Evolutionary conservation across 2,113 vertebrate species (phyloP), one percentile per base, ranked within the genome.

Genomic region (Synchiropus splendidus): DNA sequence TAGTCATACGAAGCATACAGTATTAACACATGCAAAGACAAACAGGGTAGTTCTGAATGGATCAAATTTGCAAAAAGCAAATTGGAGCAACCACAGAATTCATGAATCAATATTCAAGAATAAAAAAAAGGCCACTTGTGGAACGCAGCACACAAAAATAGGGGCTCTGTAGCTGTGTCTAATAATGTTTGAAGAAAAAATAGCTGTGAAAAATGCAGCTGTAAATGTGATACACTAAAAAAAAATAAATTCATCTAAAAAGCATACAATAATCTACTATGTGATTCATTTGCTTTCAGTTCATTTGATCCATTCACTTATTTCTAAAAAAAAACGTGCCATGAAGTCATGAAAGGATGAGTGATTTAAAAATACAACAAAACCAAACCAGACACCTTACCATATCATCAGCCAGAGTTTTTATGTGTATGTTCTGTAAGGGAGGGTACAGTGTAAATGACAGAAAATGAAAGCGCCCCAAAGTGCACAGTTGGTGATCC

Each of bases 371-470:
- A 62, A 62, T 15, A 57, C 52, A 72, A 65, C 16, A 10, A 60
- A 48, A 56, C 72, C 67, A 83, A 80, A 81, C 64, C 58, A 18
- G 63, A 82, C 83, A 85, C 86, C 94, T 98, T 98, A 98, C 93
- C 94, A 98, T 86, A 83, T 98, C 94, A 85, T 97, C 93, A 85
- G 94, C 93, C 93, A 98, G 90, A 87, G 94, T 96, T 97, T 97
- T 98, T 82, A 97, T 97, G 80, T 97, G 90, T 88, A 97, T 92
- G 83, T 97, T 98, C 93, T 97, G 95, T 88, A 87, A 83, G 87
- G 79, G 83, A 90, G 86, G 84, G 83, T 62, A 81, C 57, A 81
- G 60, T 58, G 48, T 79, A 64, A 87, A 83, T 79, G 86, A 71
- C 64, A 75, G 63, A 70, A 82, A 74, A 61, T 45, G 67, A 71